Percentiles rank a stretch among this genome's conserved stretches.
Conservation (phyloP, 2,888 invertebrate species). For the Limnephilus lunatus region DNA sequence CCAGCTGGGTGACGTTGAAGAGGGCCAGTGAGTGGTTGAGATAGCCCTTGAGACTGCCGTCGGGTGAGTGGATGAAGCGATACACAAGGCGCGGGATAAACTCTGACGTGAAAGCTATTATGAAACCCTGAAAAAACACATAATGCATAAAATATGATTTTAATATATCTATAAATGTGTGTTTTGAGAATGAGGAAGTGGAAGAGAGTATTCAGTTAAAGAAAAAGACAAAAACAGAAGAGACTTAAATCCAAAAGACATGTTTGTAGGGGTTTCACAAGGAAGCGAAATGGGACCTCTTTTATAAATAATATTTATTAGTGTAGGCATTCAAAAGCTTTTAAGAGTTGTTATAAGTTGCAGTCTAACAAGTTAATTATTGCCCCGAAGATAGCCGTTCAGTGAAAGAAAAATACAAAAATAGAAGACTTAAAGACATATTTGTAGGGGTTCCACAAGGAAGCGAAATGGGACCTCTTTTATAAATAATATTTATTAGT, state of each 20-base stretch:
- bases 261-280: not conserved
- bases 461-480: not conserved
- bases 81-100: constrained; percentile 95
- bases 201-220: not conserved
- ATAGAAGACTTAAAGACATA: not conserved
- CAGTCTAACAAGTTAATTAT: too few relatives aligned
- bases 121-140: constrained; percentile 86
- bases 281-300: not conserved
- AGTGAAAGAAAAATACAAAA: not conserved
- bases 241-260: not conserved
- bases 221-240: not conserved
- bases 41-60: constrained; percentile 84
- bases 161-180: not conserved
- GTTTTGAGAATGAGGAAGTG: not conserved
- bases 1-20: constrained; percentile 83
- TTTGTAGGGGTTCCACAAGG: not conserved
- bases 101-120: constrained; percentile 97
- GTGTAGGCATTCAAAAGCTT: too few relatives aligned
- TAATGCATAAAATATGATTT: constrained; percentile 35
- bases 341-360: too few relatives aligned
- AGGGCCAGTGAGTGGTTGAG: constrained; percentile 86
- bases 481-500: too few relatives aligned
- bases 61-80: constrained; percentile 77
- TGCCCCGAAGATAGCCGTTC: too few relatives aligned
- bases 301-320: not conserved